phyloP scores from a whole-genome alignment of 2,888 invertebrate species.

The Neria commutata region DNA sequence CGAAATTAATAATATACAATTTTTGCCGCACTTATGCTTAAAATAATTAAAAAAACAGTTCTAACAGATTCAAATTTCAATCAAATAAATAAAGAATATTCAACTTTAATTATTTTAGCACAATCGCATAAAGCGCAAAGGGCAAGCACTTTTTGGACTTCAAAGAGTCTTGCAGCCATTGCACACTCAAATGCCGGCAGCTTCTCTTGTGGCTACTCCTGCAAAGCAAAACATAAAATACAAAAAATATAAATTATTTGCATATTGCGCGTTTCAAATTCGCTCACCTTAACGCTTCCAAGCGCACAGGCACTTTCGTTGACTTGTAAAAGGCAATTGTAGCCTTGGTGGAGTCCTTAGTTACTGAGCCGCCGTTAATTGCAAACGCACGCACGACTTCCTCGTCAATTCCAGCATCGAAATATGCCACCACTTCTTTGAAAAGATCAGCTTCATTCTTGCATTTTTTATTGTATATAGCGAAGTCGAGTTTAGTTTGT shows the following conservation, averaged over 20 bases:
- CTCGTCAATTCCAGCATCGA: conserved; percentile 28
- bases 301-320: conserved; percentile 16
- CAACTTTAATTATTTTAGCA: conserved; percentile 23
- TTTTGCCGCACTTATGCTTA: too few species aligned
- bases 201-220: conserved; percentile 46
- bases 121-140: conserved; percentile 49
- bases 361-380: conserved; percentile 45
- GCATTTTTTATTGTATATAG: background rate
- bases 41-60: too few species aligned
- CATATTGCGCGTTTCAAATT: too few species aligned
- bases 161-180: conserved; percentile 53
- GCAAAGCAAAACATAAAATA: conserved; percentile 21
- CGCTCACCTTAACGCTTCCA: conserved; percentile 39
- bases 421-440: conserved; percentile 40
- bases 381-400: conserved; percentile 35
- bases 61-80: too few species aligned
- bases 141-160: conserved; percentile 35
- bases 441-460: conserved; percentile 37
- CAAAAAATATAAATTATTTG: background rate
- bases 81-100: too few species aligned
- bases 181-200: conserved; percentile 50
- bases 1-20: too few species aligned
- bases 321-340: conserved; percentile 40
- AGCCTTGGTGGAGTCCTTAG: conserved; percentile 44
- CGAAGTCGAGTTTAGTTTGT: too few species aligned